Conservation (phyloP, 2,113 vertebrate species). For the Mohoua ochrocephala region DNA sequence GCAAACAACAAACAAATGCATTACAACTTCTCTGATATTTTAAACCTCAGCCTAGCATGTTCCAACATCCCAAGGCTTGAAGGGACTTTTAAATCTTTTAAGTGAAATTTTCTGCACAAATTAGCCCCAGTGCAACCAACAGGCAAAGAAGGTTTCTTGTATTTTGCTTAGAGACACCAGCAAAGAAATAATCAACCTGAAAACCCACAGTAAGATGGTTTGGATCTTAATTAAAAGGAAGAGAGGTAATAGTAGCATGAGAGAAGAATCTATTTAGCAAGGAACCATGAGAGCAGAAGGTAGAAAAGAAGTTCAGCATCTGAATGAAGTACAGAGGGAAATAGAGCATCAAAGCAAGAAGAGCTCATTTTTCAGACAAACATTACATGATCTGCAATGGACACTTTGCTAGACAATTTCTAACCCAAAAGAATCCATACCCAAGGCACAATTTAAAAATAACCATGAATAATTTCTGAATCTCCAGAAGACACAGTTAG, state of each 20-base stretch:
- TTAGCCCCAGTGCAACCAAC: neutral
- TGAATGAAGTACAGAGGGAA: neutral
- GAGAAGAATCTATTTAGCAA: neutral
- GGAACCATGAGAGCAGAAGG: neutral
- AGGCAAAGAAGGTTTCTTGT: neutral
- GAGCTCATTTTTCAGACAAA: neutral
- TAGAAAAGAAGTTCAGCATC: neutral
- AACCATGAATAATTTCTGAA: neutral
- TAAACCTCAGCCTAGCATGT: neutral
- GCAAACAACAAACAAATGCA: neutral
- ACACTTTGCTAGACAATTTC: neutral
- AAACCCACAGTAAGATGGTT: neutral
- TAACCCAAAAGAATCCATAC: neutral
- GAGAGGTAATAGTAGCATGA: neutral
- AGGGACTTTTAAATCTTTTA: neutral
- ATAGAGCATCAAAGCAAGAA: neutral
- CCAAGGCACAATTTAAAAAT: slow-evolving; percentile 1
- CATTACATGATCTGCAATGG: neutral
- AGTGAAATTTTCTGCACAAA: neutral
- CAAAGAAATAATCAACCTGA: neutral
- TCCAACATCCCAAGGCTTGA: neutral
- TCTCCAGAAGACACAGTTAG: neutral
- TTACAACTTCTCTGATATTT: neutral
- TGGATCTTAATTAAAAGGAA: neutral
- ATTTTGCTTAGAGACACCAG: neutral